Evolutionary conservation across 2,888 invertebrate genomes (phyloP).

Genomic region (Phlogophora meticulosa): DNA sequence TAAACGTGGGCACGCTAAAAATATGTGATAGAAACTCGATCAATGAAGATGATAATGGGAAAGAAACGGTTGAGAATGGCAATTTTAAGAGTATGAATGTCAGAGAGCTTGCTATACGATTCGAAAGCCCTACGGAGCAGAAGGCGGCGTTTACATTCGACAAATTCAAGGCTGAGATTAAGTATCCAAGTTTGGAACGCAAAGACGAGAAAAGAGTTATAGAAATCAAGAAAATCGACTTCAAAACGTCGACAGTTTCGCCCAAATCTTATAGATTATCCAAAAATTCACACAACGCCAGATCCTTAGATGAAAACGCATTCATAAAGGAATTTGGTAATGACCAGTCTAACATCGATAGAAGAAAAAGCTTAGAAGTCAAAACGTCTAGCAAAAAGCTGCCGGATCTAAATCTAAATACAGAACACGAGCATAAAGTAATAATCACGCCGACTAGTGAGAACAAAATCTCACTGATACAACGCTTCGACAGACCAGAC

Average conservation of each 20-base stretch:
- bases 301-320: constrained; percentile 94
- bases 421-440: constrained; percentile 75
- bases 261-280: constrained; percentile 91
- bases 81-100: constrained; percentile 90
- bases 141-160: constrained; percentile 91
- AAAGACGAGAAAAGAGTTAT: constrained; percentile 73
- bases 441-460: constrained; percentile 92
- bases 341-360: constrained; percentile 74
- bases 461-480: constrained; percentile 92
- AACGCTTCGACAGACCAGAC: constrained; percentile 84
- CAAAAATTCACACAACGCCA: constrained; percentile 92
- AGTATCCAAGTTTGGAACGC: constrained; percentile 82
- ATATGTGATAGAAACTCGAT: constrained; percentile 81
- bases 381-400: constrained; percentile 91
- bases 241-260: constrained; percentile 71
- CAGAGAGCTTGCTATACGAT: constrained; percentile 92
- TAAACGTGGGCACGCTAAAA: constrained; percentile 81
- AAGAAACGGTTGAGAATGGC: constrained; percentile 73
- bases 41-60: constrained; percentile 69
- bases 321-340: constrained; percentile 93
- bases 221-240: constrained; percentile 75
- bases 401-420: constrained; percentile 86
- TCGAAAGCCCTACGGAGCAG: constrained; percentile 92
- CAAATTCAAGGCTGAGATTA: constrained; percentile 85
- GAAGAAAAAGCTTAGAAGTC: constrained; percentile 92